Evolutionary conservation across 2,888 invertebrate genomes (phyloP).

Genomic region (Lepidocyrtoides sp.): DNA sequence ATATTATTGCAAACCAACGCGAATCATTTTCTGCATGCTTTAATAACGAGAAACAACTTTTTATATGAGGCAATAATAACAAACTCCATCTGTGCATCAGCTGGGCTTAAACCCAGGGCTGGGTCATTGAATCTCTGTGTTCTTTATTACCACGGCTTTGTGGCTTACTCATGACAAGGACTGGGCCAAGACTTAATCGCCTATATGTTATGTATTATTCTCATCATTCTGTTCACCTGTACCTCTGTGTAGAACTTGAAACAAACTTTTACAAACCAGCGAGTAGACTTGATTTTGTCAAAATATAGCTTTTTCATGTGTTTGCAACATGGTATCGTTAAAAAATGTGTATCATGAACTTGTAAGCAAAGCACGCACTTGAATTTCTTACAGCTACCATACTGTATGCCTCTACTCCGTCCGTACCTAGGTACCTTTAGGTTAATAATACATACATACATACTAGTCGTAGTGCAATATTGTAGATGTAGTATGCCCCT

Average conservation of each 20-base stretch:
- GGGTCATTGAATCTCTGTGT: neutral
- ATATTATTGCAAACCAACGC: too few species aligned
- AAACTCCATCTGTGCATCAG: neutral
- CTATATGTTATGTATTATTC: neutral
- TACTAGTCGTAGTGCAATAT: neutral
- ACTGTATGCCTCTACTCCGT: too few species aligned
- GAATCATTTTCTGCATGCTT: too few species aligned
- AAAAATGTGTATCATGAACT: neutral
- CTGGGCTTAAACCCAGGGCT: neutral
- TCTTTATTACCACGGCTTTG: neutral
- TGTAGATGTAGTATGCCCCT: neutral
- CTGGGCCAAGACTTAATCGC: too few species aligned
- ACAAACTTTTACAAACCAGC: neutral
- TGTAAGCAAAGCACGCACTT: neutral
- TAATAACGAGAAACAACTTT: too few species aligned
- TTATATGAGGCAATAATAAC: neutral
- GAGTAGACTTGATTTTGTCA: too few species aligned
- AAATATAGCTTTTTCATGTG: too few species aligned
- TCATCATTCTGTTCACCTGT: neutral
- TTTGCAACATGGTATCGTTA: neutral
- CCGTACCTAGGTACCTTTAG: too few species aligned
- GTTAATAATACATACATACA: neutral
- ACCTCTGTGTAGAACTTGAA: neutral
- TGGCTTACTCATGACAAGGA: neutral
- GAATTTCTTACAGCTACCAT: neutral